Evolutionary conservation across 2,888 invertebrate species (phyloP).

Genomic region (Troides oblongomaculatus): DNA sequence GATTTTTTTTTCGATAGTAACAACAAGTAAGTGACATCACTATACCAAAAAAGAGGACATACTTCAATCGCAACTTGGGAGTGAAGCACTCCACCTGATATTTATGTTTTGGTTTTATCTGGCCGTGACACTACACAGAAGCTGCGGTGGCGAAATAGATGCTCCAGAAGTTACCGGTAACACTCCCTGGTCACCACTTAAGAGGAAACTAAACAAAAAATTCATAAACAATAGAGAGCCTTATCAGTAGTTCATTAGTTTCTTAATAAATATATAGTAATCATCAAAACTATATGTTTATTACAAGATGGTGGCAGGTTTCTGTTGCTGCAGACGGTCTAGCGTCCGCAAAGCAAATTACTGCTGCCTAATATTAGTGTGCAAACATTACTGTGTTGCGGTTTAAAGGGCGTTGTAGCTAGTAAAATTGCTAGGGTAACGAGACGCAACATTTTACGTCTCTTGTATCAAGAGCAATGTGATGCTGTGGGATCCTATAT

Average conservation of each 20-base stretch:
- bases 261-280: neutral
- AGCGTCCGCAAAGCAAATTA: too few species aligned
- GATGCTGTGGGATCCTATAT: too few species aligned
- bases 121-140: conserved; percentile 62
- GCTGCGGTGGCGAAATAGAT: conserved; percentile 63
- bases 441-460: too few species aligned
- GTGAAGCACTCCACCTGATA: conserved; percentile 68
- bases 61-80: conserved; percentile 49
- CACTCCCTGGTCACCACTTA: conserved; percentile 23
- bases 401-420: too few species aligned
- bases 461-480: too few species aligned
- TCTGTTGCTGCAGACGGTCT: too few species aligned
- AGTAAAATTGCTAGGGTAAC: too few species aligned
- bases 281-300: too few species aligned
- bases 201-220: conserved; percentile 12
- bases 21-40: conserved; percentile 27
- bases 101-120: conserved; percentile 56
- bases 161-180: conserved; percentile 45
- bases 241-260: neutral
- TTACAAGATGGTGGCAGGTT: too few species aligned
- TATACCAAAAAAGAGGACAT: conserved; percentile 49
- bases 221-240: neutral
- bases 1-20: conserved; percentile 35
- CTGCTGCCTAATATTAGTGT: too few species aligned
- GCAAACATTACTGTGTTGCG: too few species aligned